Evolutionary conservation across 2,888 invertebrate species (phyloP).

Genomic region (Drosophila affinis): DNA sequence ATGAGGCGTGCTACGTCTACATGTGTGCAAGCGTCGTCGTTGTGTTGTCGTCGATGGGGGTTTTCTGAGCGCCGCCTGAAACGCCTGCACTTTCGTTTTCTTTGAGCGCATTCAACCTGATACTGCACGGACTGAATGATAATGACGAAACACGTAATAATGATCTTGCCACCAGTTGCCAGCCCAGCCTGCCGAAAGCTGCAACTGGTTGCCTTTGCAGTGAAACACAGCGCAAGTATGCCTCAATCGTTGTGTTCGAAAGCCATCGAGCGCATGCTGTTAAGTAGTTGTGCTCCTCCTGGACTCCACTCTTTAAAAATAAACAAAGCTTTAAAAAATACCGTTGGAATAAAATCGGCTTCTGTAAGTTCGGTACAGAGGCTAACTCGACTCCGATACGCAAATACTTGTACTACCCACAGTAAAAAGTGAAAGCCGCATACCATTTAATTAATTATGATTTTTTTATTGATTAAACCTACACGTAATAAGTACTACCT

Average conservation of each 20-base stretch:
- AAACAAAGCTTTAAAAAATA: conserved; percentile 11
- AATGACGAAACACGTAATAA: conserved; percentile 18
- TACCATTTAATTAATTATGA: conserved; percentile 21
- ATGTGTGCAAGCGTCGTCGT: conserved; percentile 3
- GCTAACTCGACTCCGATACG: conserved; percentile 11
- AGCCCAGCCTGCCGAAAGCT: not conserved
- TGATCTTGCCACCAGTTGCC: conserved; percentile 5
- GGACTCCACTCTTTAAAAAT: not conserved
- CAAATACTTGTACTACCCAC: conserved; percentile 12
- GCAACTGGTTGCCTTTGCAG: conserved; percentile 14
- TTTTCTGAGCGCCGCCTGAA: conserved; percentile 34
- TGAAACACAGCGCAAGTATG: conserved; percentile 11
- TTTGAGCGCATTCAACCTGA: conserved; percentile 67
- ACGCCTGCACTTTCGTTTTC: conserved; percentile 61
- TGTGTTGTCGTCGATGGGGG: conserved; percentile 13
- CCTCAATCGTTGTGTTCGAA: not conserved
- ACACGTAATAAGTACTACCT: not conserved
- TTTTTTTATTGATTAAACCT: conserved; percentile 26
- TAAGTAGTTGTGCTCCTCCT: not conserved
- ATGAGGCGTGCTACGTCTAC: conserved; percentile 18
- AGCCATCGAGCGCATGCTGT: not conserved
- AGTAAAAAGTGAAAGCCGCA: conserved; percentile 19
- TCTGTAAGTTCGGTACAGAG: conserved; percentile 8
- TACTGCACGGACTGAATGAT: conserved; percentile 28
- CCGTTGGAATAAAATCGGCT: not conserved